A percentile compares a stretch with the other conserved stretches of the same genome.
phyloP scores from a whole-genome alignment of 2,113 vertebrate species.

The Pomatostomus ruficeps region DNA sequence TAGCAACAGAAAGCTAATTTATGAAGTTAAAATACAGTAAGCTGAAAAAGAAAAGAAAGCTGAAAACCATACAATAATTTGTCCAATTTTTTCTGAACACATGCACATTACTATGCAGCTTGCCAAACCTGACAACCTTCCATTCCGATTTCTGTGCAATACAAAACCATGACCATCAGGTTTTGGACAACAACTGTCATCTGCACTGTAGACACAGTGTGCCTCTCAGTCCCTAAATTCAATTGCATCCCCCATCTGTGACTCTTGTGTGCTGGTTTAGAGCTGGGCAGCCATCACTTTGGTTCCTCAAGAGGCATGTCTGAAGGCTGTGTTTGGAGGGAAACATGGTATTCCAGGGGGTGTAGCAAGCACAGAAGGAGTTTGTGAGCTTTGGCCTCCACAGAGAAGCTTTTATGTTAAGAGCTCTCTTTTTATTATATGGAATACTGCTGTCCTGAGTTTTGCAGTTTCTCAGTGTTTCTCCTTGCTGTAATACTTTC shows the following conservation, averaged over 20 bases:
- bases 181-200: neutral
- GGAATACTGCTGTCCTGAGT: too few species aligned
- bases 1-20: neutral
- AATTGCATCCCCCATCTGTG: rapidly evolving
- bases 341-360: neutral
- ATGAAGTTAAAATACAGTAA: neutral
- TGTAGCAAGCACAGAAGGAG: neutral
- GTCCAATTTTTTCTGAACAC: neutral
- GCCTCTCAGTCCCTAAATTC: neutral
- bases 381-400: neutral
- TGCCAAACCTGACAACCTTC: neutral
- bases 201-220: neutral
- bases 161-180: neutral
- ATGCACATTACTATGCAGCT: neutral
- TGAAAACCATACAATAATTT: neutral
- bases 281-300: neutral
- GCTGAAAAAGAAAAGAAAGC: too few species aligned
- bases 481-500: too few species aligned
- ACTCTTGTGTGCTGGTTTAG: neutral
- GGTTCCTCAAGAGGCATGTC: neutral
- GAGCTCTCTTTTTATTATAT: neutral
- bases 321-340: neutral
- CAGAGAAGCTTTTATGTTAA: neutral
- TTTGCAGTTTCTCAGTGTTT: too few species aligned
- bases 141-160: neutral